These are phyloP conservation scores for Heterodera schachtii DNA, from an alignment of 1,140 invertebrate genomes.

Conservation along the genomic window DNA sequence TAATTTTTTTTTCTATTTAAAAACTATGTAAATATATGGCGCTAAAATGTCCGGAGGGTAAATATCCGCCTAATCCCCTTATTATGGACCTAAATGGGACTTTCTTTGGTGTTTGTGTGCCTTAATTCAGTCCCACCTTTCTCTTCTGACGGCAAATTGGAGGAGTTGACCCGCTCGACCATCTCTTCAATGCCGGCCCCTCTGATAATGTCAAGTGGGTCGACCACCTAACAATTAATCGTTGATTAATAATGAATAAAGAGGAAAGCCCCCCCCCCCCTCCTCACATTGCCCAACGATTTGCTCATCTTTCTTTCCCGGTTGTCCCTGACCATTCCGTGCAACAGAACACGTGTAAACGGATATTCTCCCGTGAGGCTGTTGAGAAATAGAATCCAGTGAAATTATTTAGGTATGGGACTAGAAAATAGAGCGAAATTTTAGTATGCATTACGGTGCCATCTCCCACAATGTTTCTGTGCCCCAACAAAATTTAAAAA, in stretches of 20 bases:
- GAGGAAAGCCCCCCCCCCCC: too few relatives aligned
- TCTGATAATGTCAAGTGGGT: constrained; percentile 91
- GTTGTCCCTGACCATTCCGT: constrained; percentile 93
- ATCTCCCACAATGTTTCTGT: too few relatives aligned
- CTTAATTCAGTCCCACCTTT: constrained; percentile 38
- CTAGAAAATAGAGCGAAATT: too few relatives aligned
- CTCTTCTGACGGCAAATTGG: constrained; percentile 47
- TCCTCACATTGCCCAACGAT: constrained; percentile 88
- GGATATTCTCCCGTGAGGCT: constrained; percentile 47
- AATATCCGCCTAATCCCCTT: too few relatives aligned
- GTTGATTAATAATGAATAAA: too few relatives aligned
- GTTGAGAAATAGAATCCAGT: neutral
- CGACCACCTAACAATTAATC: constrained; percentile 69
- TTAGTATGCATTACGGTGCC: too few relatives aligned
- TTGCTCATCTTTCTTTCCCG: constrained; percentile 99
- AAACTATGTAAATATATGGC: too few relatives aligned
- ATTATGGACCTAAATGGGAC: neutral
- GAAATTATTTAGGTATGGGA: too few relatives aligned
- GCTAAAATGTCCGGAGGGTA: too few relatives aligned
- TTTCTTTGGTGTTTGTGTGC: constrained; percentile 3
- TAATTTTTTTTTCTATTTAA: too few relatives aligned
- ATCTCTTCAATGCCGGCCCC: constrained; percentile 80
- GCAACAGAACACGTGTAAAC: constrained; percentile 77
- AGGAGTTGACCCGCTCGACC: constrained; percentile 48
- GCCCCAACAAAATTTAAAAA: neutral